A percentile compares a stretch with the other conserved stretches of the same genome.
These are phyloP conservation scores for Drosophila ohnishii DNA, from an alignment of 1,140 invertebrate species.

Conservation along the genomic window DNA sequence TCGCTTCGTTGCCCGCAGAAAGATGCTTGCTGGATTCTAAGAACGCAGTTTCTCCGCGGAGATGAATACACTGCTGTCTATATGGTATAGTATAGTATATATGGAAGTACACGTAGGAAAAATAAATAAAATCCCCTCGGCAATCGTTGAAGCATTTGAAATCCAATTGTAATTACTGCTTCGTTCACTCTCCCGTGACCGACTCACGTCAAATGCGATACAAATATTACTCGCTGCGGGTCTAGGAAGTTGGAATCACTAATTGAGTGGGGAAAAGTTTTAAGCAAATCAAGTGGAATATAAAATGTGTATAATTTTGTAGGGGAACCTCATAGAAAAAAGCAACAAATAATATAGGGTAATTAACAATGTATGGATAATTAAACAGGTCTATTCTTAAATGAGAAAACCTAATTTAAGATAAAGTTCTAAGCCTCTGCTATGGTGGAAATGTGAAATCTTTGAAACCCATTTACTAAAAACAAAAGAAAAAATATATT, in stretches of 20 bases:
- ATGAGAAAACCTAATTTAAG: background rate
- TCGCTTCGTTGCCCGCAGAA: conserved; percentile 20
- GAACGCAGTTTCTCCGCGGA: conserved; percentile 45
- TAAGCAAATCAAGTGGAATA: conserved; percentile 42
- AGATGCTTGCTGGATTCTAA: conserved; percentile 34
- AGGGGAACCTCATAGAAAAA: background rate
- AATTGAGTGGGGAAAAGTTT: conserved; percentile 41
- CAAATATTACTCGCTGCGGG: conserved; percentile 39
- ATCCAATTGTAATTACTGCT: conserved; percentile 47
- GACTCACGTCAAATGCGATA: conserved; percentile 36
- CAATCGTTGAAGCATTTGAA: conserved; percentile 28
- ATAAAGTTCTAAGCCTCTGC: background rate
- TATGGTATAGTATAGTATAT: background rate
- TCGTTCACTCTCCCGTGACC: conserved; percentile 59
- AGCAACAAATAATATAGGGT: background rate
- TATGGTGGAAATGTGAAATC: background rate
- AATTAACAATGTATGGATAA: conserved; percentile 9
- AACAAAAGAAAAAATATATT: background rate
- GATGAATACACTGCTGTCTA: background rate
- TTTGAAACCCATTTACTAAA: background rate
- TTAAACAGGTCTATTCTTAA: conserved; percentile 2
- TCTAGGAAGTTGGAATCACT: conserved; percentile 37
- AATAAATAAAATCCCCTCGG: conserved; percentile 44
- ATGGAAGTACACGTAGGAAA: conserved; percentile 23
- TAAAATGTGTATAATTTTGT: conserved; percentile 5